Base-by-base conservation (phyloP, 2,888 invertebrate species). In the Linnaemya vulpina region DNA sequence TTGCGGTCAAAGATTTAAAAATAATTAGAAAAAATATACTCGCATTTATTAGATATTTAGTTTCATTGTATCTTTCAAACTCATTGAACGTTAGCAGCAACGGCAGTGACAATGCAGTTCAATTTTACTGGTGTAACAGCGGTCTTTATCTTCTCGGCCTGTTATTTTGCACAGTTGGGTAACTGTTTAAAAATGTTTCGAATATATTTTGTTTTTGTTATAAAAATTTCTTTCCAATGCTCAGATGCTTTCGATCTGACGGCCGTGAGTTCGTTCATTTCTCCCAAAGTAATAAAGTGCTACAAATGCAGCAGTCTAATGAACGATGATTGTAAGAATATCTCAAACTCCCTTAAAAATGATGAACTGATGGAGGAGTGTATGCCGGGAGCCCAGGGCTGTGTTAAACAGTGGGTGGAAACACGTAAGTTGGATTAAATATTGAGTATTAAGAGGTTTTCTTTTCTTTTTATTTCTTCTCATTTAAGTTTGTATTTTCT, bases 401-500 rank as follows among this genome's bases (percentile, higher is more conserved):
- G 79, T 25, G 55, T 79, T 0, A 79, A 79, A 17, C 79, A 79
- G 17, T 38, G 3, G 20, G 51, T 49, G 0, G 4, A n/a, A n/a
- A 65, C 0, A 49, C 13, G 79, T 79, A 17, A 65, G 68, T 11
- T 0, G 11, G 30, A 35, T 10, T 49, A 22, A 7, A 4, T 22
- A 11, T 5, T 38, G 7, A 30, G 13, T n/a, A 20, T 40, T 2
- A 15, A 58, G 8, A 55, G 46, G 1, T 4, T 15, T 20, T 68
- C 15, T 22, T 7, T 25, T 58, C 22, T 1, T 17, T 13, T n/a
- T 35, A 51, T 43, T 15, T 49, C 3, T 11, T 20, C 22, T 22
- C 22, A 9, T 40, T 40, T 11, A 40, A 1, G 38, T 1, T 40
- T 58, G 10, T 30, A 2, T 43, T 43, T 55, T 55, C 25, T 43